Evolutionary conservation across 2,797 vertebrate genomes (phyloP), one percentile per base, ranked within the genome.

Genomic region (Gymnopithys bicolor): DNA sequence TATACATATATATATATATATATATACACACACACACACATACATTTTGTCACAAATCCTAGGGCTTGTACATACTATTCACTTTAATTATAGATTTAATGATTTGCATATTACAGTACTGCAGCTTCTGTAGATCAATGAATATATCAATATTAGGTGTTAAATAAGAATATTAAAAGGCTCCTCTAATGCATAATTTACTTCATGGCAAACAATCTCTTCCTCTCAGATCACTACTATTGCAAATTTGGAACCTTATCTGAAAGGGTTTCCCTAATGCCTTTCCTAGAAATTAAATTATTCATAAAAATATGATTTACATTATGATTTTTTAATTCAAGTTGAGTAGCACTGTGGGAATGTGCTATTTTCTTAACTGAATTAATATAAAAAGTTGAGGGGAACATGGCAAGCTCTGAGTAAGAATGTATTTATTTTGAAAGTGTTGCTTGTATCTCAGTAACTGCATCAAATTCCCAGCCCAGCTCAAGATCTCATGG

Each of bases 41-140:
- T 18, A 67, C 5, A 41, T 30, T 53, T 23, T 39, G n/a, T 49
- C 76, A 81, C 69, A 89, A 51, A 76, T 75, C n/a, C 58, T 71
- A 39, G 11, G 60, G 58, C 55, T 77, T 83, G 43, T 45, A 81
- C 35, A 48, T 53, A 68, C 59, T 80, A 85, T 39, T 87, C 7
- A 66, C 55, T 78, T 92, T 76, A 86, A 96, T 96, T 94, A 90
- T 76, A 80, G 76, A 77, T 97, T 96, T 95, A 96, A 96, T 97
- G 77, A 96, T 97, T 96, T 74, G n/a, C 43, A 67, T 83, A 62
- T 83, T 91, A 91, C 33, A 69, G 43, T 59, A 71, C 46, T 85
- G 73, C 62, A 85, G 55, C 69, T 92, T 81, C 73, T 87, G 43
- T 62, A 87, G 76, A 84, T 84, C 12, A 6, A 95, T 89, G 46